Percentiles rank a stretch among this genome's conserved stretches.
Conservation (phyloP, 2,113 vertebrate species). For the Poecilia latipinna region DNA sequence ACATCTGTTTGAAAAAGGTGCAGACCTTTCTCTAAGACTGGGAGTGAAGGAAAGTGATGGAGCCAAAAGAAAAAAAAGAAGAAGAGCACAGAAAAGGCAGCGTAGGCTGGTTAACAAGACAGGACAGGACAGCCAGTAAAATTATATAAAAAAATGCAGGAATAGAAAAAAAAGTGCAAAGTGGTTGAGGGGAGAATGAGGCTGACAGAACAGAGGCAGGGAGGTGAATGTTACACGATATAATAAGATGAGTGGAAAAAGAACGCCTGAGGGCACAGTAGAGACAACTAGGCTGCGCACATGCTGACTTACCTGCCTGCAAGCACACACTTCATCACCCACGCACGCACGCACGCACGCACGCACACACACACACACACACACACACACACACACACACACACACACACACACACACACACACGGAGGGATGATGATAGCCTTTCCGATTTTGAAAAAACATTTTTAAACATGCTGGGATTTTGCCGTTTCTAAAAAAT, state of each 20-base stretch:
- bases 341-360: neutral
- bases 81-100: neutral
- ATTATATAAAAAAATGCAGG: neutral
- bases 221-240: slow-evolving; percentile 49
- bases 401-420: neutral
- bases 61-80: slow-evolving; percentile 15
- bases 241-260: slow-evolving; percentile 55
- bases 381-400: neutral
- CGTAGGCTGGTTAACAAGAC: slow-evolving; percentile 31
- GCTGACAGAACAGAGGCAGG: slow-evolving; percentile 37
- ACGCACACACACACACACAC: neutral
- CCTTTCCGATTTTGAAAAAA: slow-evolving; percentile 57
- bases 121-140: slow-evolving; percentile 37
- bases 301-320: slow-evolving; percentile 44
- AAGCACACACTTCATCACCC: slow-evolving; percentile 5
- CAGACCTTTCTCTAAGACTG: neutral
- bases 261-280: slow-evolving; percentile 37
- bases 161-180: neutral
- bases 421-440: slow-evolving; percentile 37
- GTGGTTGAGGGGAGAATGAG: slow-evolving; percentile 26
- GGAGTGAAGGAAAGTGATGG: slow-evolving; percentile 16
- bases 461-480: slow-evolving; percentile 47
- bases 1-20: slow-evolving; percentile 20
- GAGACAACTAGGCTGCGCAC: slow-evolving; percentile 58
- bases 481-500: slow-evolving; percentile 45